Base-by-base conservation (phyloP, 92 coral and sea anemone genomes). In the Zoanthus gigantus region DNA sequence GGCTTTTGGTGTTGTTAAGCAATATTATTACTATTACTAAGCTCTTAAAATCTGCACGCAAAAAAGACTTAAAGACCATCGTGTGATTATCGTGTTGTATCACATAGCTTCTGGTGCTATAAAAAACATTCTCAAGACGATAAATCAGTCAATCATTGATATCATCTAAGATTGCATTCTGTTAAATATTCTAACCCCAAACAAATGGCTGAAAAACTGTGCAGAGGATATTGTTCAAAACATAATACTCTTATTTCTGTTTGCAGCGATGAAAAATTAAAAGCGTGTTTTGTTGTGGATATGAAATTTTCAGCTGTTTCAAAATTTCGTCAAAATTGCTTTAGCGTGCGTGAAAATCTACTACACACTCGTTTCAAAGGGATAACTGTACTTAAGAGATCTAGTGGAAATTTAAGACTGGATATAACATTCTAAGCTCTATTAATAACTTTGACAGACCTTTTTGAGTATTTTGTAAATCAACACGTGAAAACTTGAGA, bases 1-100 rank as follows among this genome's bases (percentile, higher is more conserved):
- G 28, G 53, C 48, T 66, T 23, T 42, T 80, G 23, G 2, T 76
- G 65, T 45, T 18, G 85, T 80, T 65, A 67, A 44, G 74, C 85
- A 80, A 80, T 80, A 80, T 44, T 71, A 60, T 14, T 60, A 48
- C 56, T 65, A 17, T 58, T 42, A 72, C 85, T 23, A 66, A 15
- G 56, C 85, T 13, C 85, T 80, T 65, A 71, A 80, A 46, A 42
- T 44, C 60, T 80, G 85, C 85, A 80, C 85, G 85, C 85, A 80
- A 80, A 80, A 80, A n/a, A 29, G 56, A 46, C 32, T 63, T 47
- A 63, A 80, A 48, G 44, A 45, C 11, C 11, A 67, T 42, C 65
- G 37, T 65, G 67, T 16, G 18, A 60, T 60, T 60, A 60, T n/a
- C 67, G 67, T 60, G 50, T 63, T 47, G 56, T 28, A 68, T 68